Percentiles rank a stretch among this genome's conserved stretches.
Evolutionary conservation across 2,888 invertebrate genomes (phyloP).

Genomic region (Dicyrtoma fusca): DNA sequence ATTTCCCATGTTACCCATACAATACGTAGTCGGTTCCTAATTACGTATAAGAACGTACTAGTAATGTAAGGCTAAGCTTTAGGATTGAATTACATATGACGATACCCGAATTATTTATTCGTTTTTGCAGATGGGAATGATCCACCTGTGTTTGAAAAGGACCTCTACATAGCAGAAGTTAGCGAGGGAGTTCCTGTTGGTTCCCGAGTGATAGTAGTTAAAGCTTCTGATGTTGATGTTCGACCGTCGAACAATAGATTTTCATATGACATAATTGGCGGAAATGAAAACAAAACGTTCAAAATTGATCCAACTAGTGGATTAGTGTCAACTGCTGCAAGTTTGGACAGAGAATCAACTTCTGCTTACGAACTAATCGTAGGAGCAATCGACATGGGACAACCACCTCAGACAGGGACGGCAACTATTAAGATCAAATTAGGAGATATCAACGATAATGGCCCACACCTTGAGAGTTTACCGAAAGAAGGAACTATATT

Average conservation of each 20-base stretch:
- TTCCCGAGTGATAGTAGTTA: constrained; percentile 74
- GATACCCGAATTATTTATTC: too few relatives aligned
- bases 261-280: constrained; percentile 83
- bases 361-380: constrained; percentile 75
- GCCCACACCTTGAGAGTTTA: constrained; percentile 87
- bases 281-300: constrained; percentile 80
- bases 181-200: constrained; percentile 79
- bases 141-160: constrained; percentile 87
- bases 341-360: constrained; percentile 79
- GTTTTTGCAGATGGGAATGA: constrained; percentile 78
- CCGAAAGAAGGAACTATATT: constrained; percentile 85
- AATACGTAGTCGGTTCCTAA: too few relatives aligned
- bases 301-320: constrained; percentile 86
- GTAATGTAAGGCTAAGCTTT: too few relatives aligned
- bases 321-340: constrained; percentile 71
- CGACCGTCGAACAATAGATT: constrained; percentile 89
- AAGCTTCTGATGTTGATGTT: constrained; percentile 89
- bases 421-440: constrained; percentile 80
- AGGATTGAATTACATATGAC: too few relatives aligned
- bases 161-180: constrained; percentile 75
- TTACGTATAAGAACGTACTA: too few relatives aligned
- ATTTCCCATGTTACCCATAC: too few relatives aligned
- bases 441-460: constrained; percentile 88
- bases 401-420: constrained; percentile 85
- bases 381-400: constrained; percentile 85